A percentile compares a stretch with the other conserved stretches of the same genome.
Conservation (phyloP, 2,113 vertebrate genomes). For the Aegithalos caudatus region DNA sequence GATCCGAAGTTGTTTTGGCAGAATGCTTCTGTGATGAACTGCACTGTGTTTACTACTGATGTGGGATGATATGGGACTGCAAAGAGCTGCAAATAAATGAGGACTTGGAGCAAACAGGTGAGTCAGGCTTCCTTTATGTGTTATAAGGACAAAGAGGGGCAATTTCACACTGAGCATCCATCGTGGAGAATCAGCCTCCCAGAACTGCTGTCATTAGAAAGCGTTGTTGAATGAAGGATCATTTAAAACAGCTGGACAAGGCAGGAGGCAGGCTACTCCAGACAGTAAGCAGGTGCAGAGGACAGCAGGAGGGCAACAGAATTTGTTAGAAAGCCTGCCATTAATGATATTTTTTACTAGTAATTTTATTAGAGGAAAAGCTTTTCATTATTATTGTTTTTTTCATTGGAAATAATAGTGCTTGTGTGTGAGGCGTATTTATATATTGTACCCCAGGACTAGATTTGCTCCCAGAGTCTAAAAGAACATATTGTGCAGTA, state of each 20-base stretch:
- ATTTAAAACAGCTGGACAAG: conserved; percentile 22
- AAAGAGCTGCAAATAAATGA: neutral
- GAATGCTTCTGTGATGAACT: neutral
- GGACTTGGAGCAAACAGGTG: neutral
- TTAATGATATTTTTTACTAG: conserved; percentile 29
- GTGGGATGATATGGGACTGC: neutral
- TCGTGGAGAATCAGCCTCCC: neutral
- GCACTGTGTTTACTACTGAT: neutral
- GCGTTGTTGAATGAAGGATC: neutral
- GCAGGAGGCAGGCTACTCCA: neutral
- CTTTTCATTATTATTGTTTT: neutral
- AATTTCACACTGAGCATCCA: neutral
- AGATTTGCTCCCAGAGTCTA: neutral
- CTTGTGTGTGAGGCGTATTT: neutral
- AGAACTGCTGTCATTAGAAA: neutral
- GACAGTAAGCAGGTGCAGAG: conserved; percentile 40
- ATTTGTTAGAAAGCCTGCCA: conserved; percentile 9
- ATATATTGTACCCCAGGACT: neutral
- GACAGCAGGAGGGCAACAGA: conserved; percentile 38
- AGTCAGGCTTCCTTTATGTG: neutral
- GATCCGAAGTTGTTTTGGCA: neutral
- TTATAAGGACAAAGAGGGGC: neutral
- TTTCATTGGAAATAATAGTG: conserved; percentile 13
- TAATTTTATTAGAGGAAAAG: conserved; percentile 30
- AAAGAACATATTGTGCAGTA: neutral